Evolutionary conservation across 2,113 vertebrate species (phyloP).

Genomic region (Macroglossus sobrinus): DNA sequence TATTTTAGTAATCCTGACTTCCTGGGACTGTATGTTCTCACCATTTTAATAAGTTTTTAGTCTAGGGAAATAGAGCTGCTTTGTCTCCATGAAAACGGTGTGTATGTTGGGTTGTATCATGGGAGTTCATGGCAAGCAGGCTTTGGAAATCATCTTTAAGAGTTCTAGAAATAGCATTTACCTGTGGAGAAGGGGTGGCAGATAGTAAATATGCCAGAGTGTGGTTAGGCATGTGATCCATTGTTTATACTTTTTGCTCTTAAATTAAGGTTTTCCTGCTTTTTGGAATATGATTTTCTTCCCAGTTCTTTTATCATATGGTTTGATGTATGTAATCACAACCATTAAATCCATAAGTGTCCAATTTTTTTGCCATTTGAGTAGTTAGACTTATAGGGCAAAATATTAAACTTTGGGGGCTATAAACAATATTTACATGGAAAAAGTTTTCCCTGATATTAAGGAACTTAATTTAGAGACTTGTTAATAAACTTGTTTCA

Average conservation of each 20-base stretch:
- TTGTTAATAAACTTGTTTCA: neutral
- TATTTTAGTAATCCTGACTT: constrained; percentile 20
- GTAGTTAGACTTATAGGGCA: neutral
- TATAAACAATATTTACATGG: neutral
- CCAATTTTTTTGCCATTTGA: neutral
- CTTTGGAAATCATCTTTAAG: constrained; percentile 67
- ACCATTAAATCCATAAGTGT: neutral
- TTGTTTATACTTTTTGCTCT: constrained; percentile 14
- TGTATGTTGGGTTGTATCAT: constrained; percentile 34
- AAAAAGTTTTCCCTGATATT: constrained; percentile 36
- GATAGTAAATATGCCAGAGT: neutral
- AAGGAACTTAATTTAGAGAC: neutral
- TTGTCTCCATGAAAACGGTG: constrained; percentile 60
- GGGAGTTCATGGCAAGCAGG: constrained; percentile 64
- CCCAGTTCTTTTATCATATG: neutral
- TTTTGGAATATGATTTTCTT: neutral
- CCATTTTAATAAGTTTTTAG: constrained; percentile 34
- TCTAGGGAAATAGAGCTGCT: constrained; percentile 38
- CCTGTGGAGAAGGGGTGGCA: constrained; percentile 39
- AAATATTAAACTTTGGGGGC: neutral
- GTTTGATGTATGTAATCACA: neutral
- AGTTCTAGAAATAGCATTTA: constrained; percentile 68
- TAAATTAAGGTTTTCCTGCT: neutral
- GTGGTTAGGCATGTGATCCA: neutral
- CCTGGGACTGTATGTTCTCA: neutral